Base-by-base conservation (phyloP, 2,113 vertebrate species). In the Ageneiosus marmoratus region DNA sequence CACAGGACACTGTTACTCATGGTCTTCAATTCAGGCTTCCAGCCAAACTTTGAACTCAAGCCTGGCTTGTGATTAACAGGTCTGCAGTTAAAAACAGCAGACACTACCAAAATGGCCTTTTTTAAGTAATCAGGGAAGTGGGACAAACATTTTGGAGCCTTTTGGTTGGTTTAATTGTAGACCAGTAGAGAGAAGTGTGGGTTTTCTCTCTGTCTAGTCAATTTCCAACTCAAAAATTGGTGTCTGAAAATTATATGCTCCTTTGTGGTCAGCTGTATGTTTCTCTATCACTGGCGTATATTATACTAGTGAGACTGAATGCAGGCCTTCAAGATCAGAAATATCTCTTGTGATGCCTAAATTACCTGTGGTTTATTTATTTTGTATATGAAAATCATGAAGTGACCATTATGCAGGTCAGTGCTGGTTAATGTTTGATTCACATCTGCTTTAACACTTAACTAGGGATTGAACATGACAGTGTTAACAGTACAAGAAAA, bases 31-130 rank as follows among this genome's bases (percentile, higher is more conserved):
- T 69, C 9, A 82, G 65, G 51, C 70, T 79, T 79, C 74, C 77
- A 84, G 74, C 41, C 87, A 84, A 85, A 86, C 85, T 85, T 90
- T 86, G 79, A 86, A 80, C 85, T 87, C 27, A 46, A 22, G 77
- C 73, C 72, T 84, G 69, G 82, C 27, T 55, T 87, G 83, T 88
- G 74, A 86, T 89, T 85, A 88, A 88, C 84, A 80, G 86, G 78
- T 82, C 78, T 75, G 56, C 82, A 81, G 80, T 84, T 78, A 44
- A 48, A 44, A 58, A 63, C 34, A 73, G 37, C 41, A 48, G 63
- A 48, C 34, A 20, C 44, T 72, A 82, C 70, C 20, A 75, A 56
- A 41, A 75, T n/a, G 48, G 29, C 81, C 78, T 60, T 29, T 86
- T 86, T 89, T 79, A 41, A 29, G 13, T 76, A 76, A 70, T 79